Evolutionary conservation across 2,797 vertebrate genomes (phyloP), one percentile per base, ranked within the genome.

Genomic region (Fratercula arctica): DNA sequence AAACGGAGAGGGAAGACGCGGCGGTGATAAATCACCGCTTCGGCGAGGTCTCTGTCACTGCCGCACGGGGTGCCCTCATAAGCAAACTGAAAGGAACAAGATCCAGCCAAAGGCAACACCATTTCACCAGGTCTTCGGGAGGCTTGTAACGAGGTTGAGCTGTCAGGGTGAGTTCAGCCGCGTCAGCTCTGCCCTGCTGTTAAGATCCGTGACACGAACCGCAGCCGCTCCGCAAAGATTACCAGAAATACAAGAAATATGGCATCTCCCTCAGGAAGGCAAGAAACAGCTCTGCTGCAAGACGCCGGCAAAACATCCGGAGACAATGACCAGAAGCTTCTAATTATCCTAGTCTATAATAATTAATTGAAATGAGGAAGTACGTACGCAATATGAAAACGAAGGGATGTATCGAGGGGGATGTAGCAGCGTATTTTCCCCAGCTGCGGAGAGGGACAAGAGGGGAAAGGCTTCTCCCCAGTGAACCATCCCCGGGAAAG

Each of bases 351-450:
- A 4, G 43, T 35, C 67, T 53, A 5, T 12, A 6, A 53, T 66
- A 72, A 90, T 69, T 63, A 79, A 67, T 59, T 53, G 43, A 45
- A 88, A 41, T 9, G 35, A 79, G 43, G 61, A 74, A 57, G 57
- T 31, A 29, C 28, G 2, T 9, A 35, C 3, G 56, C n/a, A 8
- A 14, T 13, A 17, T 3, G 61, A 7, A 66, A 39, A 53, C 0
- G 6, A n/a, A 75, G 43, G 13, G 8, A 33, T 7, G 46, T 33
- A 15, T 10, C 26, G 11, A 43, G 80, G 23, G 60, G 61, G 17
- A 31, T 46, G 60, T 53, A 25, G 29, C 56, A 41, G 37, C n/a
- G n/a, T 10, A 2, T 28, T 54, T 51, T 51, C 53, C 64, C 43
- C 29, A 31, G 29, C 51, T 48, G 26, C 33, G 68, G 54, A 19